Conservation (phyloP, 2,113 vertebrate species). For the Etheostoma spectabile region DNA sequence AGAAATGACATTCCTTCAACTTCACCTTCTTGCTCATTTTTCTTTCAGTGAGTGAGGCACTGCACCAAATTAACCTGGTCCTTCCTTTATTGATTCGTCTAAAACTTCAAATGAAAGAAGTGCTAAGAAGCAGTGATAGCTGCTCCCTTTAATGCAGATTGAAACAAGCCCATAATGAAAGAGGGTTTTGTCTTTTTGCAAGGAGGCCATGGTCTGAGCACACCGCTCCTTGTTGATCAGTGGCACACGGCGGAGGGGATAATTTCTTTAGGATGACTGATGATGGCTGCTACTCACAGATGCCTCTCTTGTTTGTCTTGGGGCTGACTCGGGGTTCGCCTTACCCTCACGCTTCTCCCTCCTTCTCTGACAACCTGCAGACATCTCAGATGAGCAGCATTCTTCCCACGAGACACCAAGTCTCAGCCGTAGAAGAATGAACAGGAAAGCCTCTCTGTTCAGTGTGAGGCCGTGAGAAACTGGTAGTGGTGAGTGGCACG, state of each 20-base stretch:
- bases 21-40: background rate
- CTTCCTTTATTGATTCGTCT: constrained; percentile 56
- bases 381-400: constrained; percentile 89
- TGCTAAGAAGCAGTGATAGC: constrained; percentile 88
- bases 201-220: constrained; percentile 87
- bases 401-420: constrained; percentile 70
- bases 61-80: constrained; percentile 14
- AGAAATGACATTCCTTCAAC: constrained; percentile 1
- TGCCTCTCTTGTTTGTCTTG: constrained; percentile 93
- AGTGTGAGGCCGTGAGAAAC: constrained; percentile 30
- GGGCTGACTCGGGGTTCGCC: constrained; percentile 87
- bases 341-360: constrained; percentile 79
- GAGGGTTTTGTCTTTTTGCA: constrained; percentile 91
- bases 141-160: constrained; percentile 88
- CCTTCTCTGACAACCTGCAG: constrained; percentile 95
- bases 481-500: background rate
- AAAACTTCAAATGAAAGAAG: constrained; percentile 65
- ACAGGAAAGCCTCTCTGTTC: constrained; percentile 48
- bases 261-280: constrained; percentile 96
- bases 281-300: constrained; percentile 88
- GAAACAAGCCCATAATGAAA: constrained; percentile 87
- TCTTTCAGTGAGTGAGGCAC: constrained; percentile 31
- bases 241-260: constrained; percentile 88
- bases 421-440: constrained; percentile 59
- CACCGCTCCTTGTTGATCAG: constrained; percentile 73